These are phyloP conservation scores for Limnephilus rhombicus DNA, from an alignment of 2,888 invertebrate species.

Conservation along the genomic window DNA sequence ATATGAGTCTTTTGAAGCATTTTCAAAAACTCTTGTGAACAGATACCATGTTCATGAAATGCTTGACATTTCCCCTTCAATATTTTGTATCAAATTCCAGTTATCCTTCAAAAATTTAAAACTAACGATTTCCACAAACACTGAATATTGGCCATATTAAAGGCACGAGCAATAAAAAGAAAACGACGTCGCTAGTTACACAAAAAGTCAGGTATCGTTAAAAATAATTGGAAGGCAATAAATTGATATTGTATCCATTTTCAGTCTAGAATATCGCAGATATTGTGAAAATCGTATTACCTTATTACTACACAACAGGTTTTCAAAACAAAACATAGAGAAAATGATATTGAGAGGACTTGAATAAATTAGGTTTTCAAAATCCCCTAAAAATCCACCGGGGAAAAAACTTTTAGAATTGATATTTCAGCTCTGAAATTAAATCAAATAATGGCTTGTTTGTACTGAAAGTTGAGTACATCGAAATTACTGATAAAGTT, in stretches of 20 bases:
- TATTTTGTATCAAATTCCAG: neutral
- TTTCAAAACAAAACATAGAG: neutral
- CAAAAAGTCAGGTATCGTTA: neutral
- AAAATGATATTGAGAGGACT: neutral
- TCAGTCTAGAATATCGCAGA: neutral
- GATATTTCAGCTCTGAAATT: neutral
- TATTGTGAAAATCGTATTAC: neutral
- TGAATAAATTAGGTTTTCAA: neutral
- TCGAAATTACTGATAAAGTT: neutral
- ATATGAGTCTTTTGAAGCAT: neutral
- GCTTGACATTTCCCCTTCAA: neutral
- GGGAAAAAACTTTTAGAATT: neutral
- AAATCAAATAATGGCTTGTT: neutral
- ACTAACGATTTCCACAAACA: neutral
- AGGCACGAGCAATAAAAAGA: neutral
- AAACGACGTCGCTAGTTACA: neutral
- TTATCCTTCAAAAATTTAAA: neutral
- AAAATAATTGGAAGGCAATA: constrained; percentile 1
- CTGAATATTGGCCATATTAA: neutral
- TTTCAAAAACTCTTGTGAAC: neutral
- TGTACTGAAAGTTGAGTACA: neutral
- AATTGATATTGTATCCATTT: neutral
- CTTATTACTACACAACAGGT: neutral
- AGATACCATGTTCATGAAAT: no score
- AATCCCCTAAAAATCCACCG: neutral